Evolutionary conservation across 2,113 vertebrate genomes (phyloP).

Genomic region (Oophaga pumilio): DNA sequence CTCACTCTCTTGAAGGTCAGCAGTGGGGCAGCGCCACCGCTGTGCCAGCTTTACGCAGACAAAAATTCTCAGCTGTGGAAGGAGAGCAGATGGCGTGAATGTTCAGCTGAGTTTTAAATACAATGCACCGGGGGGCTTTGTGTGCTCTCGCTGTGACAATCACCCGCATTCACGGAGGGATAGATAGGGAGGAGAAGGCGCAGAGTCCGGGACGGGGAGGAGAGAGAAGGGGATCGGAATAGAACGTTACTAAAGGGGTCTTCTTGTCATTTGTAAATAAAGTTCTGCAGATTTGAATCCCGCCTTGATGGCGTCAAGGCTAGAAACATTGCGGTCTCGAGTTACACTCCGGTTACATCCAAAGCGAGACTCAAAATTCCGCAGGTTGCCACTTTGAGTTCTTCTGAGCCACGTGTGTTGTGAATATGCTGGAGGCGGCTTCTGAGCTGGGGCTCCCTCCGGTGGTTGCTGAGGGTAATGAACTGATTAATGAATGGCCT

Average conservation of each 20-base stretch:
- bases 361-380: neutral
- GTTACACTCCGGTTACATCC: neutral
- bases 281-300: neutral
- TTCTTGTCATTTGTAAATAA: neutral
- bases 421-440: too few relatives aligned
- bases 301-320: neutral
- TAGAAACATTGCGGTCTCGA: neutral
- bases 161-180: neutral
- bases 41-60: conserved; percentile 1
- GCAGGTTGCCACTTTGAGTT: too few relatives aligned
- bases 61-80: conserved; percentile 40
- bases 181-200: neutral
- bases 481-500: too few relatives aligned
- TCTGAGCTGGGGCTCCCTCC: too few relatives aligned
- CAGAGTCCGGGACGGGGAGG: neutral
- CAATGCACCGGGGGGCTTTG: conserved; percentile 38
- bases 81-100: conserved; percentile 39
- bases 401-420: too few relatives aligned
- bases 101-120: conserved; percentile 48
- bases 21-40: neutral
- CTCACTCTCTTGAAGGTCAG: conserved; percentile 11
- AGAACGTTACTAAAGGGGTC: neutral
- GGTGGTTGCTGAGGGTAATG: too few relatives aligned
- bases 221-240: neutral
- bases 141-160: conserved; percentile 30